phyloP scores from a whole-genome alignment of 2,113 vertebrate species.

The Phocoena sinus region DNA sequence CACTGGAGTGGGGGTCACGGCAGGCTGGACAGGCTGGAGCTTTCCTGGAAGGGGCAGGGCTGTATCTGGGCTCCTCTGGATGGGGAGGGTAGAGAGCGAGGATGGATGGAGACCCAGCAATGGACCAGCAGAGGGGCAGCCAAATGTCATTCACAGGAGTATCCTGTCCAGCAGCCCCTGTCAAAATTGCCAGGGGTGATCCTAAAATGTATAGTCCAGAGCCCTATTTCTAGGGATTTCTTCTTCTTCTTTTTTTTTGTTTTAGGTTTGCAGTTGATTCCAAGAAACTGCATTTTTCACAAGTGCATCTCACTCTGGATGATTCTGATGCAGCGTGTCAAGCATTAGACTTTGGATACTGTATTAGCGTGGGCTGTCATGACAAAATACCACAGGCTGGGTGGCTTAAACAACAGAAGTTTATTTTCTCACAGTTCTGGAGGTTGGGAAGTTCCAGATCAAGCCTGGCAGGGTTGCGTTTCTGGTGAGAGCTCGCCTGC shows the following conservation, averaged over 20 bases:
- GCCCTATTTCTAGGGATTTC: background rate
- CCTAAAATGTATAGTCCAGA: background rate
- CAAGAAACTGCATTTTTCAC: background rate
- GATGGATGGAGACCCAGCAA: background rate
- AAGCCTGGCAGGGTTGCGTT: no score
- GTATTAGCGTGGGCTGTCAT: background rate
- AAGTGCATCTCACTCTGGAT: background rate
- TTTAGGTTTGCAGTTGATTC: background rate
- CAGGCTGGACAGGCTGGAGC: no score
- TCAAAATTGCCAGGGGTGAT: background rate
- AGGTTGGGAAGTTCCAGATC: background rate
- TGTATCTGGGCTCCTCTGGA: background rate
- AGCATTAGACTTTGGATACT: background rate
- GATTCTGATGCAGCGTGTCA: background rate
- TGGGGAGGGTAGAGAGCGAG: no score
- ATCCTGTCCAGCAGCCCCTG: background rate
- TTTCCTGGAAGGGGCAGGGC: background rate
- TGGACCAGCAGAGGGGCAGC: rapidly evolving
- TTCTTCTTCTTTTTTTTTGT: no score
- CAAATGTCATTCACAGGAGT: background rate
- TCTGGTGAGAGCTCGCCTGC: background rate
- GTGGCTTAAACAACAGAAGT: background rate
- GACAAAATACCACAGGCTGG: background rate
- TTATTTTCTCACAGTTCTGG: background rate
- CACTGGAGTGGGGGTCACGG: background rate